A percentile compares a stretch with the other conserved stretches of the same genome.
Evolutionary conservation across 2,113 vertebrate species (phyloP).

Genomic region (Polypterus bichir): DNA sequence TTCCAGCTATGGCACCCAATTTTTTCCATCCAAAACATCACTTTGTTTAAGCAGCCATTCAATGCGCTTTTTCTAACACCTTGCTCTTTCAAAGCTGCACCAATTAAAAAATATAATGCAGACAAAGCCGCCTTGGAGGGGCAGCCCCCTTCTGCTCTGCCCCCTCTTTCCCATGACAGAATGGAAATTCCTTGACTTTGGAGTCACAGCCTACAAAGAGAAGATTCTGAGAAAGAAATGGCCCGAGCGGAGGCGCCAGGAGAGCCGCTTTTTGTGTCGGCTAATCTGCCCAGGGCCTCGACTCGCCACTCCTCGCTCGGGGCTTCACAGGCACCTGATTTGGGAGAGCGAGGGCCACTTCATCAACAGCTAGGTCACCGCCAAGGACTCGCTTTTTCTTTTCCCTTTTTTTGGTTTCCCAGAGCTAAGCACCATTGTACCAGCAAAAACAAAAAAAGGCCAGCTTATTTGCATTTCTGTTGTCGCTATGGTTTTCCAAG

Average conservation of each 20-base stretch:
- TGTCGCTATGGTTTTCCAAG: background rate
- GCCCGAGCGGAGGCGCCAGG: conserved; percentile 15
- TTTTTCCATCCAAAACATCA: too few species aligned
- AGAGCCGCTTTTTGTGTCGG: conserved; percentile 32
- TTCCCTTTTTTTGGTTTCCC: too few species aligned
- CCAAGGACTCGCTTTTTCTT: background rate
- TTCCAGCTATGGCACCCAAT: background rate
- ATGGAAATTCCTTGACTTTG: conserved; percentile 33
- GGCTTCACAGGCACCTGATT: conserved; percentile 6
- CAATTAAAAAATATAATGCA: conserved; percentile 27
- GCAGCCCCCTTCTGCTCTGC: conserved; percentile 18
- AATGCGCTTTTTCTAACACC: conserved; percentile 12
- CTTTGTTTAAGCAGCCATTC: too few species aligned
- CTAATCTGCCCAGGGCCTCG: conserved; percentile 23
- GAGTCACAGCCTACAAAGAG: conserved; percentile 18
- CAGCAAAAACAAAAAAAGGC: background rate
- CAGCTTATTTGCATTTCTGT: background rate
- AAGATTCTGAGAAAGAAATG: conserved; percentile 9
- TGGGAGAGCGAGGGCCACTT: conserved; percentile 8
- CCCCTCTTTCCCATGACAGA: conserved; percentile 36
- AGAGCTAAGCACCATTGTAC: too few species aligned
- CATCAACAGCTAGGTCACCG: conserved; percentile 2
- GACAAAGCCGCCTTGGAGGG: conserved; percentile 34
- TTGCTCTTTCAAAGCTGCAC: conserved; percentile 25
- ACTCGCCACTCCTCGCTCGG: conserved; percentile 1